Evolutionary conservation across 1,140 invertebrate genomes (phyloP).

Genomic region (Aporrectodea caliginosa): DNA sequence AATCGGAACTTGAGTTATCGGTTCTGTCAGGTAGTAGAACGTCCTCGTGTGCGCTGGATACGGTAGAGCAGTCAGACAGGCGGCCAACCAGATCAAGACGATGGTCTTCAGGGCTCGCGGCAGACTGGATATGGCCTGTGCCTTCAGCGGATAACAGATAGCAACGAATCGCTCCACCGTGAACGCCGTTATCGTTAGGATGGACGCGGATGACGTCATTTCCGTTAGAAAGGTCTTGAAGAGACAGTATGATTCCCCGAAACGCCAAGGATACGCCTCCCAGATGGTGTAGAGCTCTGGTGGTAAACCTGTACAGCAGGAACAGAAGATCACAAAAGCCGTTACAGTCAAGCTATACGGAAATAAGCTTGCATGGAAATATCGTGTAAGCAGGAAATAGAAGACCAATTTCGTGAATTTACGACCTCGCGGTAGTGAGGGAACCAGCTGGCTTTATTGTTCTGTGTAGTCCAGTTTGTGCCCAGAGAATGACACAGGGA

Average conservation of each 20-base stretch:
- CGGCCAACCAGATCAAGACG: conserved; percentile 70
- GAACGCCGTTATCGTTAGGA: conserved; percentile 87
- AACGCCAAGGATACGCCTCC: conserved; percentile 81
- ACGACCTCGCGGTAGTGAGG: background rate
- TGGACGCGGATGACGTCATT: conserved; percentile 86
- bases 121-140: conserved; percentile 78
- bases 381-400: background rate
- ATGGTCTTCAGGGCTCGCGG: conserved; percentile 77
- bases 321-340: no score
- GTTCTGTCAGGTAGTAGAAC: conserved; percentile 39
- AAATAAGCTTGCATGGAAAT: no score
- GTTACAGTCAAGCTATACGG: no score
- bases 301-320: conserved; percentile 64
- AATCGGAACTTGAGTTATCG: conserved; percentile 34
- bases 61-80: conserved; percentile 74
- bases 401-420: background rate
- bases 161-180: conserved; percentile 91
- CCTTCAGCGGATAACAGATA: conserved; percentile 71
- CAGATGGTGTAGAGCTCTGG: conserved; percentile 83
- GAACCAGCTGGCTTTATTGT: background rate
- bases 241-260: conserved; percentile 80
- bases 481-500: background rate
- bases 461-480: background rate
- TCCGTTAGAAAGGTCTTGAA: conserved; percentile 78
- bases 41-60: conserved; percentile 48